Evolutionary conservation across 2,888 invertebrate species (phyloP).

Genomic region (Petrolisthes cinctipes): DNA sequence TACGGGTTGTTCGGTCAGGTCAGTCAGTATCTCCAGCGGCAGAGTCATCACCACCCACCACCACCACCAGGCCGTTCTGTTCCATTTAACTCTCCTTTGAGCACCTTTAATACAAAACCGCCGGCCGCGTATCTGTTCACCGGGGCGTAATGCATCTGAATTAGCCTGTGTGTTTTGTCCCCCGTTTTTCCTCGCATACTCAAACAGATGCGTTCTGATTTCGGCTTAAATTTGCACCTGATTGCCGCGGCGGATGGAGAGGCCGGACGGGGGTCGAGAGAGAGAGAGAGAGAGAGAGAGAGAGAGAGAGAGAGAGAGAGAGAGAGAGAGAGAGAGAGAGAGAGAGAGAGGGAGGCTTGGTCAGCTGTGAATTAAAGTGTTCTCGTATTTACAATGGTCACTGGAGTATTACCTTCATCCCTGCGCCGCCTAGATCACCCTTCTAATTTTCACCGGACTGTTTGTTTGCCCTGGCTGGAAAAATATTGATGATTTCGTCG

Average conservation of each 20-base stretch:
- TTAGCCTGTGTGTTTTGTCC: slow-evolving; percentile 47
- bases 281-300: neutral
- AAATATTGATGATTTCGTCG: slow-evolving; percentile 12
- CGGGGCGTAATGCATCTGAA: slow-evolving; percentile 43
- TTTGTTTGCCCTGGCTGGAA: slow-evolving; percentile 12
- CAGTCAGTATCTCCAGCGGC: neutral
- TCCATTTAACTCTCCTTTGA: slow-evolving; percentile 38
- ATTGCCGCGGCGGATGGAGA: neutral
- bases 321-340: neutral
- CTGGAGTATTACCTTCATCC: slow-evolving; percentile 8
- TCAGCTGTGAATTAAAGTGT: slow-evolving; percentile 37
- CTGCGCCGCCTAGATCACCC: neutral
- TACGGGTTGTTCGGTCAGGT: too few relatives aligned
- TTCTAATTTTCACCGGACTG: slow-evolving; percentile 12
- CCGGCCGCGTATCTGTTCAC: slow-evolving; percentile 32
- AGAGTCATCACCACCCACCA: neutral
- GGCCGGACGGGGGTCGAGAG: neutral
- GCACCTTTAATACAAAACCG: slow-evolving; percentile 29
- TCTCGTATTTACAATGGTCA: slow-evolving; percentile 28
- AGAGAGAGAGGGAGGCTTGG: neutral
- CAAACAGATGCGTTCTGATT: slow-evolving; percentile 46
- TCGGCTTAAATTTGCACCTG: slow-evolving; percentile 46
- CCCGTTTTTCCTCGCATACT: slow-evolving; percentile 38
- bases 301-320: neutral
- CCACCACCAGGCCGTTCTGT: neutral